Evolutionary conservation across 2,888 invertebrate species (phyloP).

Genomic region (Lochmaea crataegi): DNA sequence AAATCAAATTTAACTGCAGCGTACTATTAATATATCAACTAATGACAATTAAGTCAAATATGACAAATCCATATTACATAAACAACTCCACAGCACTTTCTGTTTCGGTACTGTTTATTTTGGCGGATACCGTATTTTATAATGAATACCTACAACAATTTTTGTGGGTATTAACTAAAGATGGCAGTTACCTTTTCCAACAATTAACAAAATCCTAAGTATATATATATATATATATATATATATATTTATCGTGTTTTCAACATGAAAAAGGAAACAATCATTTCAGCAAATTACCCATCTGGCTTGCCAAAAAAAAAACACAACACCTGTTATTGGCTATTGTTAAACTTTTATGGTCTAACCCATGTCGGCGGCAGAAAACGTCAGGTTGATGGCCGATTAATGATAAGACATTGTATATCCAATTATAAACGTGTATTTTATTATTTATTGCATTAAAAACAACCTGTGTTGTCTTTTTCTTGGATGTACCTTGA

Average conservation of each 20-base stretch:
- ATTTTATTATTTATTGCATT: conserved; percentile 2
- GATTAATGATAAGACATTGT: conserved; percentile 6
- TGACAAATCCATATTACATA: too few species aligned
- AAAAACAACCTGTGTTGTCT: neutral
- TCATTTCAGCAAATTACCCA: conserved; percentile 10
- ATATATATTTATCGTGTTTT: neutral
- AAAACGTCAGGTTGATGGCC: conserved; percentile 9
- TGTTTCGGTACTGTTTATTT: too few species aligned
- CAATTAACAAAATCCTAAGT: neutral
- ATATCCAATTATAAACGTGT: conserved; percentile 7
- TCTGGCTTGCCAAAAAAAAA: conserved; percentile 1
- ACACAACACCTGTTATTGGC: conserved; percentile 6
- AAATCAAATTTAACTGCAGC: too few species aligned
- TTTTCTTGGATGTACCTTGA: neutral
- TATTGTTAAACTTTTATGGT: conserved; percentile 9
- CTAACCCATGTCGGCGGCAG: neutral
- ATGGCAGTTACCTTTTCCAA: neutral
- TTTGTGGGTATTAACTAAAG: neutral
- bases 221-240: too few species aligned
- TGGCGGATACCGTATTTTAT: too few species aligned
- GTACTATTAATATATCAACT: too few species aligned
- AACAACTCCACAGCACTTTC: too few species aligned
- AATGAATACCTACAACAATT: too few species aligned
- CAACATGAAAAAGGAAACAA: neutral
- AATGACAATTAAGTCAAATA: too few species aligned